Conservation (phyloP, 2,113 vertebrate species). For the Eleginops maclovinus region DNA sequence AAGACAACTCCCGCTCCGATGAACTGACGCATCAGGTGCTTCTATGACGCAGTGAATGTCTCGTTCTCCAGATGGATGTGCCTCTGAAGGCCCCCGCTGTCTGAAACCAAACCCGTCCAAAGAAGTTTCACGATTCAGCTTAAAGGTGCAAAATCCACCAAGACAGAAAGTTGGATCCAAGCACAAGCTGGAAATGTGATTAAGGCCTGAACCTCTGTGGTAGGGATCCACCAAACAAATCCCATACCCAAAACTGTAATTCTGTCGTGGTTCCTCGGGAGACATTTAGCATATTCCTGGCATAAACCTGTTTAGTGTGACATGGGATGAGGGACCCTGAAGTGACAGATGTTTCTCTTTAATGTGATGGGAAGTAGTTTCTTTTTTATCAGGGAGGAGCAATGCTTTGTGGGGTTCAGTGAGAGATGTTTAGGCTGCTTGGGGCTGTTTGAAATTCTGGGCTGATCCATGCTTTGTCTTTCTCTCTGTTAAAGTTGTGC, state of each 20-base stretch:
- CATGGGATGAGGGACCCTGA: constrained; percentile 67
- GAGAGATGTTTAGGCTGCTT: constrained; percentile 52
- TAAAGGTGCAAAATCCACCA: constrained; percentile 60
- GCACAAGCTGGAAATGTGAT: constrained; percentile 73
- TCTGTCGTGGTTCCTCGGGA: constrained; percentile 67
- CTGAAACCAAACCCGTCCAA: constrained; percentile 30
- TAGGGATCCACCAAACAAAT: constrained; percentile 59
- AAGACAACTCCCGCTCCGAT: constrained; percentile 13
- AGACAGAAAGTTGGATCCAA: constrained; percentile 64
- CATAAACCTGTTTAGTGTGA: constrained; percentile 81
- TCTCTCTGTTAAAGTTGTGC: constrained; percentile 45
- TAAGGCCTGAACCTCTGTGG: constrained; percentile 66
- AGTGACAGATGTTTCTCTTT: constrained; percentile 79
- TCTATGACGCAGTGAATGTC: constrained; percentile 6
- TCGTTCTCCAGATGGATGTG: constrained; percentile 36
- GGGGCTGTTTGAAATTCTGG: constrained; percentile 65
- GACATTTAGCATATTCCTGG: constrained; percentile 75
- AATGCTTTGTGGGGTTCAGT: constrained; percentile 41
- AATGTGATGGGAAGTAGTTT: constrained; percentile 57
- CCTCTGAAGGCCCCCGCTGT: constrained; percentile 31
- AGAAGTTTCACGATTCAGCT: constrained; percentile 60
- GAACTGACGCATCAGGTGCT: constrained; percentile 29
- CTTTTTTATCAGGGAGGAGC: constrained; percentile 11
- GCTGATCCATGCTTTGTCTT: constrained; percentile 41
- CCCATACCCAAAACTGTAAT: constrained; percentile 45